Percentiles rank a stretch among this genome's conserved stretches.
Conservation (phyloP, 2,113 vertebrate species). For the Pleuronectes platessa region DNA sequence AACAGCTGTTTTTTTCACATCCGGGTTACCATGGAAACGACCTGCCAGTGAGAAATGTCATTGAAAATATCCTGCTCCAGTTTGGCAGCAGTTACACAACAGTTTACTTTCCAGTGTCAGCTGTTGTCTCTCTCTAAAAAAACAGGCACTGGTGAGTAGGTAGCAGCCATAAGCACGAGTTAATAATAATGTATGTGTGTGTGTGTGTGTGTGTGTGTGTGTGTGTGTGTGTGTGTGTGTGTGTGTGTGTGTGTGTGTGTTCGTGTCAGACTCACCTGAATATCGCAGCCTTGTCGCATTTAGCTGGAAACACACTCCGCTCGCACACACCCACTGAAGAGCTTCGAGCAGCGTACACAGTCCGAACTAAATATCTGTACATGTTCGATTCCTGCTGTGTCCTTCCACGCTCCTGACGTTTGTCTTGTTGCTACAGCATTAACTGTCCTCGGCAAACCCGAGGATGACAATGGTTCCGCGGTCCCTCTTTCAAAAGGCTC, state of each 20-base stretch:
- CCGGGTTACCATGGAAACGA: background rate
- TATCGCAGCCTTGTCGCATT: slow-evolving; percentile 37
- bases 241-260: no score
- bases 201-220: background rate
- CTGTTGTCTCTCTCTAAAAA: background rate
- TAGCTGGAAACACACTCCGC: slow-evolving; percentile 10
- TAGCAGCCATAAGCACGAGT: background rate
- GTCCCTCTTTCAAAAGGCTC: background rate
- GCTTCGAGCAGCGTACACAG: slow-evolving; percentile 24
- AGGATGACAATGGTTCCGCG: slow-evolving; percentile 58
- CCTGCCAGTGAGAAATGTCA: background rate
- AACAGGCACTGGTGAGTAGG: background rate
- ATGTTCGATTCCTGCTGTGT: slow-evolving; percentile 62
- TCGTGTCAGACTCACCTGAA: slow-evolving; percentile 64
- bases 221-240: background rate
- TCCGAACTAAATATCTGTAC: slow-evolving; percentile 62
- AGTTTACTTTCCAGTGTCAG: background rate
- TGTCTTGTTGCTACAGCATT: slow-evolving; percentile 25
- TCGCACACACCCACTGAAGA: slow-evolving; percentile 19
- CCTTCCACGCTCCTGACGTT: slow-evolving; percentile 61
- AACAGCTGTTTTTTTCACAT: background rate
- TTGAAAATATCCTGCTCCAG: background rate
- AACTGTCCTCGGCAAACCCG: slow-evolving; percentile 14
- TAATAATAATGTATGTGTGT: background rate
- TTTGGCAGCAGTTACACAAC: background rate